A percentile compares a stretch with the other conserved stretches of the same genome.
phyloP scores from a whole-genome alignment of 2,888 invertebrate genomes.

The Salticus scenicus region DNA sequence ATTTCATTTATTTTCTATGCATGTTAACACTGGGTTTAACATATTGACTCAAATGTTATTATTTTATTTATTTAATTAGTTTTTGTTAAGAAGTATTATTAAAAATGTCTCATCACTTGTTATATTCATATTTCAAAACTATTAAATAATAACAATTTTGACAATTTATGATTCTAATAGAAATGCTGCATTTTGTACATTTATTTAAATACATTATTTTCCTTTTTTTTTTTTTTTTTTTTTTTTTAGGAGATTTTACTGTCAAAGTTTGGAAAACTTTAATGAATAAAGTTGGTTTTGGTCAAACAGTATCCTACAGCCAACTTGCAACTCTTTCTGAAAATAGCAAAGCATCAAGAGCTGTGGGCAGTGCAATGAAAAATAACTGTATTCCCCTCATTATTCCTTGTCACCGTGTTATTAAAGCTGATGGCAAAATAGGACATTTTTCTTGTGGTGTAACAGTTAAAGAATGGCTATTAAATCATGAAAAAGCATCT shows the following conservation, averaged over 20 bases:
- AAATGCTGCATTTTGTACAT: too few species aligned
- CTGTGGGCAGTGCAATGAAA: slow-evolving; percentile 78
- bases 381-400: slow-evolving; percentile 78
- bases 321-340: slow-evolving; percentile 75
- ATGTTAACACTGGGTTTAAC: too few species aligned
- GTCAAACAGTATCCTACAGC: slow-evolving; percentile 76
- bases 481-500: slow-evolving; percentile 54
- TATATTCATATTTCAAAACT: too few species aligned
- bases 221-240: not conserved
- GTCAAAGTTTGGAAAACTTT: slow-evolving; percentile 75
- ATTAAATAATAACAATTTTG: too few species aligned
- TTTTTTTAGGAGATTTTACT: slow-evolving; percentile 64
- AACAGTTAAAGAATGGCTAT: slow-evolving; percentile 62
- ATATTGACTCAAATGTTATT: too few species aligned
- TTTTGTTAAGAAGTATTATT: not conserved
- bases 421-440: slow-evolving; percentile 74
- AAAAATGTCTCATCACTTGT: not conserved
- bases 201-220: too few species aligned
- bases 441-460: slow-evolving; percentile 74
- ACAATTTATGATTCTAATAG: not conserved
- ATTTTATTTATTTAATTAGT: too few species aligned
- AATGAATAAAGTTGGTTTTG: slow-evolving; percentile 74
- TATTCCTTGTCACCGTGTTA: slow-evolving; percentile 79
- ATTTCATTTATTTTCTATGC: too few species aligned
- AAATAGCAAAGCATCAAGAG: slow-evolving; percentile 76